A percentile compares a stretch with the other conserved stretches of the same genome.
These are phyloP conservation scores for Eremobia ochroleuca DNA, from an alignment of 2,888 invertebrate species.

Conservation along the genomic window DNA sequence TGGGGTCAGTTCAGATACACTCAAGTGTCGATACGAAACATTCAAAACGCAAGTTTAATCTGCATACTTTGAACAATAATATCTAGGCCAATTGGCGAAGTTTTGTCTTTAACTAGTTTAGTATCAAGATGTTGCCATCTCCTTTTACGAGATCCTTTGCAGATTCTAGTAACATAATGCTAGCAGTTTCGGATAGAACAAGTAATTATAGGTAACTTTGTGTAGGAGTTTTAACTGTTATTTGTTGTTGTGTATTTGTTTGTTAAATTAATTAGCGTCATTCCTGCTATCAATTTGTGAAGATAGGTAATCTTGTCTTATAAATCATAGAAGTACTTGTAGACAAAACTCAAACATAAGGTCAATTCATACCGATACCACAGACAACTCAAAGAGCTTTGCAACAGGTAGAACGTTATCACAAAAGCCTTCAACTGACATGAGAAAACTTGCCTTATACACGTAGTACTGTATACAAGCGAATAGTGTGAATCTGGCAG, in stretches of 20 bases:
- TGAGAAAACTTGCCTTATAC: not conserved
- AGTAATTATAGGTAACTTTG: slow-evolving; percentile 15
- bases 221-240: slow-evolving; percentile 6
- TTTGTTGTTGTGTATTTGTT: slow-evolving; percentile 11
- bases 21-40: slow-evolving; percentile 1
- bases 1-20: not conserved
- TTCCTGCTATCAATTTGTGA: not conserved
- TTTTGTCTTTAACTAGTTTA: slow-evolving; percentile 34
- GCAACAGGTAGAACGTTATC: slow-evolving; percentile 27
- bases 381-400: not conserved
- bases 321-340: not conserved
- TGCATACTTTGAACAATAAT: slow-evolving; percentile 36
- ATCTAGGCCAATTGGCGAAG: slow-evolving; percentile 35
- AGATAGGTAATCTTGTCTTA: not conserved
- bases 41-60: slow-evolving; percentile 44
- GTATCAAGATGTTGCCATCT: slow-evolving; percentile 37
- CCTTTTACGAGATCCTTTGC: not conserved
- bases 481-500: slow-evolving; percentile 28
- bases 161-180: slow-evolving; percentile 22
- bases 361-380: not conserved
- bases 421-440: not conserved
- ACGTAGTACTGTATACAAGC: not conserved
- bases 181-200: slow-evolving; percentile 7
- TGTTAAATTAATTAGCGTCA: not conserved
- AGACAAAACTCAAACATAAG: not conserved